A percentile compares a stretch with the other conserved stretches of the same genome.
Evolutionary conservation across 2,888 invertebrate genomes (phyloP).

Genomic region (Lasioglossum morio): DNA sequence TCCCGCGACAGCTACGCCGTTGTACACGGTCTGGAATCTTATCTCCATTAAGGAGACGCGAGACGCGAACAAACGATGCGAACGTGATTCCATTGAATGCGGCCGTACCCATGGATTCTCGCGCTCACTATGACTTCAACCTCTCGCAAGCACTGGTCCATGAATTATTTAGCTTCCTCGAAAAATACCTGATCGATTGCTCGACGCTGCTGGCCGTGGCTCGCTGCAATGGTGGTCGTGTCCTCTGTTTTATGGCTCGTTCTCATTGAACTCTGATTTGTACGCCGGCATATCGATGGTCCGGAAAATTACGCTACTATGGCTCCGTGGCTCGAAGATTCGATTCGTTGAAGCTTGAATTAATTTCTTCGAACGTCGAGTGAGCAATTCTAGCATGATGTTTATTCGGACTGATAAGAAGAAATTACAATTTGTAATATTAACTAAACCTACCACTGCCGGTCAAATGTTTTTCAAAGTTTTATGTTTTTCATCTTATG

Average conservation of each 20-base stretch:
- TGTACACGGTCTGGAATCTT: constrained; percentile 50
- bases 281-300: background rate
- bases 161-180: constrained; percentile 30
- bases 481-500: too few species aligned
- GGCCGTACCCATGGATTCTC: constrained; percentile 19
- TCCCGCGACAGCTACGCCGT: constrained; percentile 40
- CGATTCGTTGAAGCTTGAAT: background rate
- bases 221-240: background rate
- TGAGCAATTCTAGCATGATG: too few species aligned
- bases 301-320: background rate
- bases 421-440: too few species aligned
- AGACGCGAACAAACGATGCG: constrained; percentile 58
- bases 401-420: too few species aligned
- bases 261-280: background rate
- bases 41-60: constrained; percentile 59
- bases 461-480: too few species aligned
- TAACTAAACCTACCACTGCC: too few species aligned
- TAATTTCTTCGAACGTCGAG: background rate
- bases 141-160: constrained; percentile 25
- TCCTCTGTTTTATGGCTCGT: background rate
- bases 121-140: constrained; percentile 18
- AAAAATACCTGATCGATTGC: background rate
- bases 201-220: background rate
- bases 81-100: constrained; percentile 55
- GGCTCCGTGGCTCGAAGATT: background rate